Evolutionary conservation across 1,140 invertebrate species (phyloP).

Genomic region (Medauroidea extradentata): DNA sequence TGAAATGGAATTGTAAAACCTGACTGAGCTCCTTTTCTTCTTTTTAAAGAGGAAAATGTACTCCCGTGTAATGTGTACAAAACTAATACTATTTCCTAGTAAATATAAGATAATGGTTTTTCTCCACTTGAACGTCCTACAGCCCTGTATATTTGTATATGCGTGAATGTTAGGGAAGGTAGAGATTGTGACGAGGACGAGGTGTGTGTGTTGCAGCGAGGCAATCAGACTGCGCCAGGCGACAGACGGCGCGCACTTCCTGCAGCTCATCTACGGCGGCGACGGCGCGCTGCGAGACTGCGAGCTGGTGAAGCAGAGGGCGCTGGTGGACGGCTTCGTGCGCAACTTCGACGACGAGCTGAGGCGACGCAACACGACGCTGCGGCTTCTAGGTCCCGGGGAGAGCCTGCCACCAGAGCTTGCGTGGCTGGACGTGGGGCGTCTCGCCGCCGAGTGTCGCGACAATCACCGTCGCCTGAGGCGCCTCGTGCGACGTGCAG

Average conservation of each 20-base stretch:
- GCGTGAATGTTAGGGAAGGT: too few relatives aligned
- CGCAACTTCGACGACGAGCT: conserved; percentile 51
- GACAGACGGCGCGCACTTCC: conserved; percentile 57
- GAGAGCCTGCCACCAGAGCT: conserved; percentile 41
- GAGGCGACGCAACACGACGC: conserved; percentile 40
- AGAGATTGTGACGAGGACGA: background rate
- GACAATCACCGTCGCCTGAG: conserved; percentile 18
- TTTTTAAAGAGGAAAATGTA: too few relatives aligned
- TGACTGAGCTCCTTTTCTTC: too few relatives aligned
- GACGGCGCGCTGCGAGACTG: conserved; percentile 57
- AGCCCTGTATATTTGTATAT: too few relatives aligned
- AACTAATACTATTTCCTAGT: too few relatives aligned
- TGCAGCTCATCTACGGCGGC: conserved; percentile 61
- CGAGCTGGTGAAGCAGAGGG: conserved; percentile 53
- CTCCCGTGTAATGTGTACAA: too few relatives aligned
- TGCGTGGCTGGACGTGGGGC: conserved; percentile 39
- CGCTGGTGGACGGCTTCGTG: conserved; percentile 51
- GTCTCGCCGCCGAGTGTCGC: conserved; percentile 15
- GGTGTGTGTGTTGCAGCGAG: background rate
- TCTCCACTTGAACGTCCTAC: too few relatives aligned
- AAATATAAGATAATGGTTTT: too few relatives aligned
- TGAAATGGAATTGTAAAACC: too few relatives aligned
- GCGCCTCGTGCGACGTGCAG: conserved; percentile 7
- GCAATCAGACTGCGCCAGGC: conserved; percentile 59
- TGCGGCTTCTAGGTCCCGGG: conserved; percentile 43